Percentiles rank a stretch among this genome's conserved stretches.
Conservation (phyloP, 2,113 vertebrate genomes). For the Notechis scutatus region DNA sequence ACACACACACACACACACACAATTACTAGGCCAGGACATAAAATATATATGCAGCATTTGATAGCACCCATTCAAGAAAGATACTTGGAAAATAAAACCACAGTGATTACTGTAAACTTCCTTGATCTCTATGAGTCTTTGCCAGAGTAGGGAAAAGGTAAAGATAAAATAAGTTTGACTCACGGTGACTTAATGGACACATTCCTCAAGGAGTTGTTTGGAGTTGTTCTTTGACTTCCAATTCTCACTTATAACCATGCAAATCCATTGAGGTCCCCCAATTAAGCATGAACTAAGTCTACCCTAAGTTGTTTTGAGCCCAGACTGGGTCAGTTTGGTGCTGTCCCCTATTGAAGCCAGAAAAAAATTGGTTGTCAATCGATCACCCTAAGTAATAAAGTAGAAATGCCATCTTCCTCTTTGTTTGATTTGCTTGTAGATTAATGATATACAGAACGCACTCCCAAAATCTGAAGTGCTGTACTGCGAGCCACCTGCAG, state of each 20-base stretch:
- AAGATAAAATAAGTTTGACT: neutral
- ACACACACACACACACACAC: neutral
- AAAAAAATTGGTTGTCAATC: neutral
- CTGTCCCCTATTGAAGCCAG: neutral
- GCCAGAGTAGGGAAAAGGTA: neutral
- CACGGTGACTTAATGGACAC: neutral
- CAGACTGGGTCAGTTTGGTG: neutral
- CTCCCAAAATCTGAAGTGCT: constrained; percentile 54
- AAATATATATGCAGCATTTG: neutral
- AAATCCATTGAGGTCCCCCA: neutral
- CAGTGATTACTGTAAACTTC: neutral
- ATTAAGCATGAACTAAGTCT: neutral
- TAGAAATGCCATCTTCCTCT: neutral
- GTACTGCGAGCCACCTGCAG: constrained; percentile 56
- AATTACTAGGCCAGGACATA: neutral
- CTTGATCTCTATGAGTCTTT: neutral
- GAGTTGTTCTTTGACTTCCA: neutral
- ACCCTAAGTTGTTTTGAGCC: neutral
- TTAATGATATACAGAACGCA: constrained; percentile 54
- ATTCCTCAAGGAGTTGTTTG: neutral
- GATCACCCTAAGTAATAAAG: neutral
- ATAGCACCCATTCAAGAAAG: neutral
- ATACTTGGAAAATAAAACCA: neutral
- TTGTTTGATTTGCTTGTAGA: constrained; percentile 52
- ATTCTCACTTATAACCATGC: neutral